Conservation (phyloP, 2,888 invertebrate species). For the Invenusta paracnida region DNA sequence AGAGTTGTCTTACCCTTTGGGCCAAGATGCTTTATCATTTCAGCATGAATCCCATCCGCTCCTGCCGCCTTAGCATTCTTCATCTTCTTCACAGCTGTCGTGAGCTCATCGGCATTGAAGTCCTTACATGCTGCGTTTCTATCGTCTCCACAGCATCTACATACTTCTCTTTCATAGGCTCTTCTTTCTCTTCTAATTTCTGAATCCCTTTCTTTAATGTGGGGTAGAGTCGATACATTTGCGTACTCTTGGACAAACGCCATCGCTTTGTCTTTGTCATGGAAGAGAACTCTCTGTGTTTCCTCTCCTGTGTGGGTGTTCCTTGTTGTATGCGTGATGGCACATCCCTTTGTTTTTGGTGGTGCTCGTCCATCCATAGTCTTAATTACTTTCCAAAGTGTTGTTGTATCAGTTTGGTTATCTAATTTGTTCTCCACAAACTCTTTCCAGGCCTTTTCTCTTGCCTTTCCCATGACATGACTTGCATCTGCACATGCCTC, state of each 20-base stretch:
- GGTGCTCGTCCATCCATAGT: neutral
- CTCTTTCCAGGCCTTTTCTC: neutral
- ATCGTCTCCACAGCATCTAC: neutral
- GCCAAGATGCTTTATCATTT: neutral
- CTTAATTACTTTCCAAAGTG: neutral
- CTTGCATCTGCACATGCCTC: neutral
- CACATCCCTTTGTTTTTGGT: neutral
- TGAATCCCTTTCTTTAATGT: neutral
- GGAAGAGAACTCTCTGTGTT: neutral
- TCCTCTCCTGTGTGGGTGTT: neutral
- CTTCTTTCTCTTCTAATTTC: neutral
- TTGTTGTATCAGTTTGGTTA: neutral
- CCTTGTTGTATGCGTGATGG: neutral
- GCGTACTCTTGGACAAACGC: neutral
- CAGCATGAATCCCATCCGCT: neutral
- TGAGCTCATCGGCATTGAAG: neutral
- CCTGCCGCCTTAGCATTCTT: neutral
- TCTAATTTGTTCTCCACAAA: neutral
- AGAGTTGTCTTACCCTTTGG: neutral
- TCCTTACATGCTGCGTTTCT: neutral
- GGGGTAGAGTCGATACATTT: neutral
- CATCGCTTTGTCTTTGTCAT: neutral
- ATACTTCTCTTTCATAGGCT: neutral
- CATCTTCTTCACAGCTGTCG: neutral
- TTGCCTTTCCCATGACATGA: neutral